Evolutionary conservation across 64 coral and sea anemone species (phyloP), one percentile per base, ranked within the genome.

Genomic region (Montipora foliosa): DNA sequence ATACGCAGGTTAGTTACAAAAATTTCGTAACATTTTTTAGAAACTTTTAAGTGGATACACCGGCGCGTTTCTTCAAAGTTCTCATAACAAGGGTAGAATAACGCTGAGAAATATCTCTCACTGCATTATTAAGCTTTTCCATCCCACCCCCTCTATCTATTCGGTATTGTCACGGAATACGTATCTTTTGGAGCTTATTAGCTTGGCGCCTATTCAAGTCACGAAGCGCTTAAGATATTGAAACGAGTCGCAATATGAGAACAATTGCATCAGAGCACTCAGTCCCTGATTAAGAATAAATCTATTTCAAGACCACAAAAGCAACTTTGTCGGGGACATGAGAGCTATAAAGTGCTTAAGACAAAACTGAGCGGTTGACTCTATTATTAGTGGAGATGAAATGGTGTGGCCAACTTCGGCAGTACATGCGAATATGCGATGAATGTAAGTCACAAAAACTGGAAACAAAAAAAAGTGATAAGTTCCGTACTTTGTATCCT

Each of bases 371-470:
- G 11, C 13, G 46, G 17, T 37, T 82, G 24, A 17, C 12, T 66
- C 62, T 16, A 82, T 78, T 49, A 78, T 62, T n/a, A 59, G 50
- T 81, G 48, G 14, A 60, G 53, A 37, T 81, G 51, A n/a, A 82
- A 82, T 8, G 29, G 1, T 29, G 6, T 6, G 53, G 53, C 6
- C 53, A 57, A 82, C 58, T 45, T 45, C 55, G 25, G 5, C 24
- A 16, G 5, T 37, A 37, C n/a, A 4, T 7, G 3, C 13, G 61
- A 64, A 64, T 19, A 12, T 15, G 61, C 4, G 14, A 3, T 15
- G 4, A 64, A 64, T 64, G 11, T 14, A 64, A 15, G 61, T 16
- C 3, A 64, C 9, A 57, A 57, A 8, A 6, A 37, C 37, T 37
- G 37, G 37, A 37, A 37, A 57, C 11, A 11, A 57, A 57, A 57